Conservation (phyloP, 2,113 vertebrate species). For the Triplophysa dalaica region DNA sequence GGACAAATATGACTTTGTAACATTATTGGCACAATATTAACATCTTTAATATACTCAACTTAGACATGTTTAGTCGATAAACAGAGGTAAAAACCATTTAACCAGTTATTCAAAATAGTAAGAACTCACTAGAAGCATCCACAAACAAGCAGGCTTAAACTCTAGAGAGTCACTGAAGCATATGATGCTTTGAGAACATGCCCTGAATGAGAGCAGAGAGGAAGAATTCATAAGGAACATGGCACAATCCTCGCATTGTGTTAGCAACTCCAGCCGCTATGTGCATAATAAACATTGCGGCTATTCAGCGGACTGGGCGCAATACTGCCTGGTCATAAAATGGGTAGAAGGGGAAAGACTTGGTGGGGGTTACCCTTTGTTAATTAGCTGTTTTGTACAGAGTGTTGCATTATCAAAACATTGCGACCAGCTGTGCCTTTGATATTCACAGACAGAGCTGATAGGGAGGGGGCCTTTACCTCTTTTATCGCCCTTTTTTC, state of each 20-base stretch:
- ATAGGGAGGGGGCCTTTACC: constrained; percentile 61
- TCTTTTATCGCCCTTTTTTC: constrained; percentile 59
- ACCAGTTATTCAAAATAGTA: not conserved
- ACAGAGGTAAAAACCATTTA: no score
- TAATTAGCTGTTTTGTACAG: constrained; percentile 88
- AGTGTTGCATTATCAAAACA: constrained; percentile 85
- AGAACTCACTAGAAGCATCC: not conserved
- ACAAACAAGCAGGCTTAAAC: constrained; percentile 6
- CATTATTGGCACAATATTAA: not conserved
- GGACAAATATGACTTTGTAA: not conserved
- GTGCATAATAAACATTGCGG: constrained; percentile 69
- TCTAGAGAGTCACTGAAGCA: constrained; percentile 57
- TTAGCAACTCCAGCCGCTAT: constrained; percentile 54
- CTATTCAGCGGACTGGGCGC: constrained; percentile 65
- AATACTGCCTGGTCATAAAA: constrained; percentile 74
- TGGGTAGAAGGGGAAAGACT: constrained; percentile 68
- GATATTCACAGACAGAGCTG: constrained; percentile 77
- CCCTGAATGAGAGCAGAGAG: constrained; percentile 50
- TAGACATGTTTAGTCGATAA: no score
- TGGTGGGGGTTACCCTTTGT: constrained; percentile 74
- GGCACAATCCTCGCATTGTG: constrained; percentile 69
- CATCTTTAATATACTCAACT: not conserved
- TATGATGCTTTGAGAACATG: constrained; percentile 64
- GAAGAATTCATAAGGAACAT: constrained; percentile 59
- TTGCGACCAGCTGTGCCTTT: constrained; percentile 90